Evolutionary conservation across 2,797 vertebrate species (phyloP).

Genomic region (Peromyscus eremicus): DNA sequence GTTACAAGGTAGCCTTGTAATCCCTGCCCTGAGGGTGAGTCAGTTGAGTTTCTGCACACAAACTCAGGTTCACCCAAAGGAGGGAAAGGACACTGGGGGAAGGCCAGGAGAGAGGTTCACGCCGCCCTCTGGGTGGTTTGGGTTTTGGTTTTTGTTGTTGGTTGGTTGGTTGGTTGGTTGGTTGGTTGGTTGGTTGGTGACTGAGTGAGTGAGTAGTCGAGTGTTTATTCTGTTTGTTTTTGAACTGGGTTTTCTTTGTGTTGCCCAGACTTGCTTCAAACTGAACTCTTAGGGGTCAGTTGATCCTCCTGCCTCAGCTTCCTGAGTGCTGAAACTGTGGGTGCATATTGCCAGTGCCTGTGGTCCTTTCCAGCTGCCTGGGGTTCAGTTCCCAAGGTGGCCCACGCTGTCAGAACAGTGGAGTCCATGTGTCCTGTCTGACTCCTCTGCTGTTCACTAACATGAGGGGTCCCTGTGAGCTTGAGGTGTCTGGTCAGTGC

Average conservation of each 20-base stretch:
- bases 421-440: not conserved
- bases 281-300: not conserved
- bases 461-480: rapidly evolving
- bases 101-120: not conserved
- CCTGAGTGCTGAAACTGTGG: not conserved
- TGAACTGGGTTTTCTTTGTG: not conserved
- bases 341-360: not conserved
- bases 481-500: no score
- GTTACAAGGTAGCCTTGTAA: not conserved
- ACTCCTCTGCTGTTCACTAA: rapidly evolving
- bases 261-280: not conserved
- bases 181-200: not conserved
- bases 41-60: not conserved
- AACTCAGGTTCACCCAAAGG: not conserved
- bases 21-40: not conserved
- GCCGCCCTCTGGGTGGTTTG: no score
- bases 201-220: not conserved
- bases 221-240: not conserved
- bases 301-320: not conserved
- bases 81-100: not conserved
- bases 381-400: not conserved
- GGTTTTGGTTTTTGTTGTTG: not conserved
- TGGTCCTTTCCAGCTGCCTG: not conserved
- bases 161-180: not conserved
- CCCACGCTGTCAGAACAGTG: rapidly evolving